Conservation (phyloP, 1,140 invertebrate genomes). For the Probaryconus sp. region DNA sequence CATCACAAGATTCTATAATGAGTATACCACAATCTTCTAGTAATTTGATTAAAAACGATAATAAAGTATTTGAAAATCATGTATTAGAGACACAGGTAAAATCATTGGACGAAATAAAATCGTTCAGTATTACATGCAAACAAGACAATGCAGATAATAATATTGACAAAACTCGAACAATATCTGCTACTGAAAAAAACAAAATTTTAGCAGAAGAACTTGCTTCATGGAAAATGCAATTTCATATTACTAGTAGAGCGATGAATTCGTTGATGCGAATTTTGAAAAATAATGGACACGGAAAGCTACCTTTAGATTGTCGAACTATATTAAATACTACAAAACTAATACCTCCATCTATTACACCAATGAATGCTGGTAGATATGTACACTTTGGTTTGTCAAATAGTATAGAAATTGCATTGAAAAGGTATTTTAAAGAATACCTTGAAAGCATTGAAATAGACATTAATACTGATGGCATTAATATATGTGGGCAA, state of each 20-base stretch:
- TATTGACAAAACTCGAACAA: too few relatives aligned
- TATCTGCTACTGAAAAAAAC: too few relatives aligned
- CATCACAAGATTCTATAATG: too few relatives aligned
- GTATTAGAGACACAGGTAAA: too few relatives aligned
- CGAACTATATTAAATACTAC: slow-evolving; percentile 26
- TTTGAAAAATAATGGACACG: slow-evolving; percentile 23
- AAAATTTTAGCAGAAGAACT: too few relatives aligned
- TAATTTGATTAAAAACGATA: too few relatives aligned
- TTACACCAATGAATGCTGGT: slow-evolving; percentile 2
- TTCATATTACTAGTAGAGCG: slow-evolving; percentile 8
- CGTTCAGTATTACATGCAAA: too few relatives aligned
- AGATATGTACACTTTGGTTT: slow-evolving; percentile 35
- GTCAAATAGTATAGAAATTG: slow-evolving; percentile 1
- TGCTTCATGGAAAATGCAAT: too few relatives aligned
- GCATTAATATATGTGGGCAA: slow-evolving; percentile 37
- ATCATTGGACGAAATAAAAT: too few relatives aligned
- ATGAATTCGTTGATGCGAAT: slow-evolving; percentile 18
- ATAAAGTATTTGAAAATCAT: too few relatives aligned
- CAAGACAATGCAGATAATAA: too few relatives aligned
- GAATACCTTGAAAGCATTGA: not conserved
- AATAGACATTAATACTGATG: slow-evolving; percentile 32
- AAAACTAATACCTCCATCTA: slow-evolving; percentile 1
- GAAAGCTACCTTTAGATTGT: slow-evolving; percentile 14
- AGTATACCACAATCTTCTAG: too few relatives aligned
- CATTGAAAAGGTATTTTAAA: slow-evolving; percentile 24